Conservation (phyloP, 1,140 invertebrate species). For the Venustaconcha ellipsiformis region DNA sequence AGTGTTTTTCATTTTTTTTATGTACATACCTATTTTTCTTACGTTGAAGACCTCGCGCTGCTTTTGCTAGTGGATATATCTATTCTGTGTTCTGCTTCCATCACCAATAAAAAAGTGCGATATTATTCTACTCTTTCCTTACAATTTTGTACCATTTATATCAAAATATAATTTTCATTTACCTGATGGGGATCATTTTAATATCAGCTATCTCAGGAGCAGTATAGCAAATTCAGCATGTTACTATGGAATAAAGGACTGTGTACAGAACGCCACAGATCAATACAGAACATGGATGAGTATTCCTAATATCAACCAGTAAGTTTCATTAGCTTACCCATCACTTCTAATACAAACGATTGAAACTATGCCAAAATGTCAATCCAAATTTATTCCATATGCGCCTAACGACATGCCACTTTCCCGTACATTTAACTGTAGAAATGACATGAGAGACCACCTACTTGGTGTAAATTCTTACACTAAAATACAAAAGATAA, state of each 20-base stretch:
- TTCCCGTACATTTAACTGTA: not conserved
- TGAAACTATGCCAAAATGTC: not conserved
- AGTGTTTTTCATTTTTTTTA: not conserved
- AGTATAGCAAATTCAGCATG: conserved; percentile 14
- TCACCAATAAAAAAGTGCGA: not conserved
- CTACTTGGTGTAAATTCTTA: not conserved
- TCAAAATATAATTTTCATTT: not conserved
- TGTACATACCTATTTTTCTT: not conserved
- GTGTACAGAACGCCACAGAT: conserved; percentile 17
- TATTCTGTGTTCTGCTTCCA: not conserved
- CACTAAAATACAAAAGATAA: not conserved
- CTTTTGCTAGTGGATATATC: not conserved
- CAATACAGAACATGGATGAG: conserved; percentile 27
- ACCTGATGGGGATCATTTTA: not conserved
- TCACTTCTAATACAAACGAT: not conserved
- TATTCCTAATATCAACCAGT: conserved; percentile 27
- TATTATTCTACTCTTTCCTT: not conserved
- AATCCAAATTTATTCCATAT: not conserved
- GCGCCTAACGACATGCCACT: not conserved
- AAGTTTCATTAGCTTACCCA: not conserved
- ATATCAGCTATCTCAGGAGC: conserved; percentile 5
- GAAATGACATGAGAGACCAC: not conserved
- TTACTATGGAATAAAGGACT: conserved; percentile 23
- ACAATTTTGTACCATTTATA: not conserved
- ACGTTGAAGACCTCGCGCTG: not conserved